A percentile compares a stretch with the other conserved stretches of the same genome.
Conservation (phyloP, 2,113 vertebrate genomes). For the Macaca nemestrina region DNA sequence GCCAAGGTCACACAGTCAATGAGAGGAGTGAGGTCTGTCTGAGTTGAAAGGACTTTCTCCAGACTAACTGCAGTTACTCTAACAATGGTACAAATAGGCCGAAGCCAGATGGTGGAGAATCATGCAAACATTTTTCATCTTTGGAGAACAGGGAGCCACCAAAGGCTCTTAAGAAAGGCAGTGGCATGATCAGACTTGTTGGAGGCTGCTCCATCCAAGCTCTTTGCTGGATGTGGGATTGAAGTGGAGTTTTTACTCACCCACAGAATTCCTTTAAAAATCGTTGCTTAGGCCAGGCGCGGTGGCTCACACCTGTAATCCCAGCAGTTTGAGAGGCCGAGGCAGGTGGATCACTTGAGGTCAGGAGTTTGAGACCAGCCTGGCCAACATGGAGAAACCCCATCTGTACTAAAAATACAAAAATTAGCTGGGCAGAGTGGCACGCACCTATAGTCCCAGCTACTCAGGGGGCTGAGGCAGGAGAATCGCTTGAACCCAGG, state of each 20-base stretch:
- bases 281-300: too few relatives aligned
- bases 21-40: background rate
- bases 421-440: too few relatives aligned
- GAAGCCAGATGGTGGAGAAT: background rate
- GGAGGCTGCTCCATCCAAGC: background rate
- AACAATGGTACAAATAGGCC: background rate
- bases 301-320: too few relatives aligned
- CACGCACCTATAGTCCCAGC: too few relatives aligned
- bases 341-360: too few relatives aligned
- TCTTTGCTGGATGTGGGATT: background rate
- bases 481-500: too few relatives aligned
- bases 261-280: background rate
- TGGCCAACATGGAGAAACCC: too few relatives aligned
- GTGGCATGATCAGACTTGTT: background rate
- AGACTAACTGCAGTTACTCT: background rate
- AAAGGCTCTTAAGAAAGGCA: background rate
- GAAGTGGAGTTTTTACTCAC: background rate
- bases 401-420: too few relatives aligned
- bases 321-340: too few relatives aligned
- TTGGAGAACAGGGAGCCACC: background rate
- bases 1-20: background rate
- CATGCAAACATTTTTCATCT: background rate
- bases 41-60: background rate
- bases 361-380: too few relatives aligned
- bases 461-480: too few relatives aligned